Evolutionary conservation across 2,797 vertebrate genomes (phyloP), one percentile per base, ranked within the genome.

Genomic region (Sebastes kiyomatsui): DNA sequence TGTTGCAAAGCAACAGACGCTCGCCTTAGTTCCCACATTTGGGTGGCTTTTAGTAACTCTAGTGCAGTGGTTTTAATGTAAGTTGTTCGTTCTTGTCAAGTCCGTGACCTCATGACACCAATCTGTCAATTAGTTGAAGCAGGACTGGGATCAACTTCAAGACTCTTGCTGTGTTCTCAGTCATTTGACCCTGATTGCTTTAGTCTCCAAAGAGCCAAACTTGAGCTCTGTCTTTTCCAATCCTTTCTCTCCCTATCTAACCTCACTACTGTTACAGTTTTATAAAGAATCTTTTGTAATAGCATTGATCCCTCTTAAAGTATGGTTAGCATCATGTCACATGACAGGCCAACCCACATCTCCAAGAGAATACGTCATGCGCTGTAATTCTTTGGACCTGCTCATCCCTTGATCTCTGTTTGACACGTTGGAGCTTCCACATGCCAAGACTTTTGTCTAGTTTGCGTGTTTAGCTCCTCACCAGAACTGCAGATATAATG

Each of bases 401-500:
- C 56, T 80, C 75, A 66, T 84, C 79, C 35, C 35, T 56, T 4
- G 22, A 77, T 81, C 67, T 88, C 52, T 80, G 72, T 72, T 75
- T 80, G 73, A 83, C 72, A 80, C 46, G 14, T 79, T 55, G 54
- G 61, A 49, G 46, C 46, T 64, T 75, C 77, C 54, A 30, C 3
- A 78, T 16, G 72, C 87, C 78, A 81, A 72, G 42, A 65, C 73
- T 56, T 84, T 65, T 46, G 52, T 81, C 77, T 49, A 42, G 46
- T 72, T 83, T 85, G 68, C n/a, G 28, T 75, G 72, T 61, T 85
- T 70, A 13, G 27, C 35, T 67, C 22, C 67, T 83, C 27, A 65
- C 66, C 72, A 69, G 32, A 76, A 25, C 25, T 82, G 75, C 72
- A 81, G 75, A 82, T 68, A 79, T 92, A 91, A 94, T 92, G 81